Base-by-base conservation (phyloP, 2,888 invertebrate species). In the Limnephilus marmoratus region DNA sequence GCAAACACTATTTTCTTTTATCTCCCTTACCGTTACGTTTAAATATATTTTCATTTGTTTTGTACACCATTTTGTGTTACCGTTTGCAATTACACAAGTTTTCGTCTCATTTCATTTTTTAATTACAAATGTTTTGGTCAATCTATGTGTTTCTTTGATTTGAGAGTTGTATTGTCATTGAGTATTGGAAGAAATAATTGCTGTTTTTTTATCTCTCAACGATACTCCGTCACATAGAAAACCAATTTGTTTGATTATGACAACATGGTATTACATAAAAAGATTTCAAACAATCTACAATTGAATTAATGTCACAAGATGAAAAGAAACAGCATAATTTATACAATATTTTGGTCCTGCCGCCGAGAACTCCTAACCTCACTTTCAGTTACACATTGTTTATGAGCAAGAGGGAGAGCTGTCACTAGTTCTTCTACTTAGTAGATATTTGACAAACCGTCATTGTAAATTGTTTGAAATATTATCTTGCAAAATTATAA, bases 1-100 rank as follows among this genome's bases (percentile, higher is more conserved):
- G 37, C 88, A 80, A 89, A 86, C 45, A 37, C 45, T 29, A 45
- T 29, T 45, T 45, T 45, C 34, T 82, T 49, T 86, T 86, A 86
- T 3, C 29, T 29, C 49, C n/a, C 29, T 86, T 86, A 45, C 86
- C 13, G 13, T 49, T 86, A 45, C 3, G n/a, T 53, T 49, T 68
- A 31, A 83, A 15, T 31, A 37, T 34, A 9, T 53, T 31, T 53
- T 53, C 68, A 34, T 53, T 13, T n/a, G 29, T 86, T 87, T 53
- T 53, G 15, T 15, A 31, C 85, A 86, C 29, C 29, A 86, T 31
- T 82, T 34, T 82, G 82, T 18, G 82, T 82, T 82, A 29, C 15
- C n/a, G 9, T 68, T 9, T 68, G 68, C 68, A n/a, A 24, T 68
- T 68, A 5, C n/a, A 7, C 68, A 68, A 68, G n/a, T 68, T 68